phyloP scores from a whole-genome alignment of 2,113 vertebrate species.

The Dipodomys merriami region DNA sequence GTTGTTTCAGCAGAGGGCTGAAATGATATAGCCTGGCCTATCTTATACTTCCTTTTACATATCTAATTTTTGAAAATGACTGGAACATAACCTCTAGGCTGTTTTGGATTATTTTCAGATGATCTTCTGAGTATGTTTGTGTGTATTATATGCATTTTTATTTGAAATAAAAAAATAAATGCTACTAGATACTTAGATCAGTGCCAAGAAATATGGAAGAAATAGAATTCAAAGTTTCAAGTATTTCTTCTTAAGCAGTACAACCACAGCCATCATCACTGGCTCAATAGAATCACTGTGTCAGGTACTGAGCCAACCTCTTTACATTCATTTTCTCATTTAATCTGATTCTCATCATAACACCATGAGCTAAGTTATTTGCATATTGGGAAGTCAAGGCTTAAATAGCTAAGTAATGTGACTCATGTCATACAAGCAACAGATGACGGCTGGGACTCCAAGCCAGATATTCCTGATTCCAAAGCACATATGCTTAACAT shows the following conservation, averaged over 20 bases:
- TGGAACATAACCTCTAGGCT: not conserved
- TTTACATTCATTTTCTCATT: constrained; percentile 25
- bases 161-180: constrained; percentile 34
- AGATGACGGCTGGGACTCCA: constrained; percentile 31
- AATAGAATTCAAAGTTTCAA: not conserved
- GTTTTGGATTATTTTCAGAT: constrained; percentile 27
- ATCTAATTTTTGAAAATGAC: constrained; percentile 49
- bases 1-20: not conserved
- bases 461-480: not conserved
- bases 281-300: not conserved
- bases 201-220: not conserved
- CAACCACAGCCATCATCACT: not conserved
- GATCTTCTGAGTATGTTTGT: not conserved
- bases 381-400: constrained; percentile 8
- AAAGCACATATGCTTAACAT: not conserved
- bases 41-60: not conserved
- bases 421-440: constrained; percentile 16
- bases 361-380: not conserved
- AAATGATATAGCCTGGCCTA: not conserved
- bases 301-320: not conserved
- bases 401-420: constrained; percentile 14
- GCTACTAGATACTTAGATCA: not conserved
- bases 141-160: not conserved
- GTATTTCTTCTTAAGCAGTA: not conserved
- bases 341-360: constrained; percentile 25